phyloP scores from a whole-genome alignment of 2,113 vertebrate species.

The Syngnathoides biaculeatus region DNA sequence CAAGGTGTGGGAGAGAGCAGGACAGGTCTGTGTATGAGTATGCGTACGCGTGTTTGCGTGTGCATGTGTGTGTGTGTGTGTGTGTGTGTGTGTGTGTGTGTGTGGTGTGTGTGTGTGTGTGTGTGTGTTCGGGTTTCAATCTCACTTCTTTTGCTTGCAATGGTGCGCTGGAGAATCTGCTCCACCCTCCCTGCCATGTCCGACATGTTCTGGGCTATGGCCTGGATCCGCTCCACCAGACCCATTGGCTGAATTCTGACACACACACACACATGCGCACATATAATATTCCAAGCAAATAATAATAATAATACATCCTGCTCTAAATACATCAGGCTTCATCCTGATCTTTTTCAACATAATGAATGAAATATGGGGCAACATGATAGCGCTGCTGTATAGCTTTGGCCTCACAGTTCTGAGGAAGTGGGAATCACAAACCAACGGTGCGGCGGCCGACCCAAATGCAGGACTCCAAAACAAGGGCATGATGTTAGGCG shows the following conservation, averaged over 20 bases:
- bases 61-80: not conserved
- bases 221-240: constrained; percentile 92
- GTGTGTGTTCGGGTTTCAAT: not conserved
- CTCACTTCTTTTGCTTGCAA: constrained; percentile 79
- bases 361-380: not conserved
- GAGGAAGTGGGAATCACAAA: too few species aligned
- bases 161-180: constrained; percentile 88
- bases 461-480: too few species aligned
- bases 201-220: constrained; percentile 94
- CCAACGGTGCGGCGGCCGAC: too few species aligned
- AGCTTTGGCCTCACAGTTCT: too few species aligned
- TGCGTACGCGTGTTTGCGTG: not conserved
- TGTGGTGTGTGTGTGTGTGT: not conserved
- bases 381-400: too few species aligned
- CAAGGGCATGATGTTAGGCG: too few species aligned
- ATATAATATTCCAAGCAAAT: not conserved
- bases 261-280: too few species aligned
- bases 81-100: not conserved
- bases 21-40: constrained; percentile 1
- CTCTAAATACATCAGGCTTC: not conserved
- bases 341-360: not conserved
- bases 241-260: constrained; percentile 80
- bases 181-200: constrained; percentile 90
- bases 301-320: not conserved
- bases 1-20: not conserved